Evolutionary conservation across 2,113 vertebrate species (phyloP).

Genomic region (Bubo blakistoni): DNA sequence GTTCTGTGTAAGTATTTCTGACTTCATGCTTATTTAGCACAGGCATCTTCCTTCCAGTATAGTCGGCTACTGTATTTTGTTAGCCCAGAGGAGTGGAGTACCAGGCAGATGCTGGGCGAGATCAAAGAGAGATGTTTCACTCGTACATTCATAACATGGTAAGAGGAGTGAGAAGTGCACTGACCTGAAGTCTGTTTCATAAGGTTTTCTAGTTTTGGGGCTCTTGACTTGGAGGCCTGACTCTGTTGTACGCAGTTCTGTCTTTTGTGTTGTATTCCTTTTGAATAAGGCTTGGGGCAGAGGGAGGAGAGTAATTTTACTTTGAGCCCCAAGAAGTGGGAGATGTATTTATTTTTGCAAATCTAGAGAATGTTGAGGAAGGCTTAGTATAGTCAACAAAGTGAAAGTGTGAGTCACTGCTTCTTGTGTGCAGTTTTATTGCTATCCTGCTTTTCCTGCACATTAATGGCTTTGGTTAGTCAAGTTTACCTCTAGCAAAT

Average conservation of each 20-base stretch:
- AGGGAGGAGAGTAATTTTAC: background rate
- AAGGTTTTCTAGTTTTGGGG: background rate
- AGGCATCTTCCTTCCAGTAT: background rate
- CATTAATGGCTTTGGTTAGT: background rate
- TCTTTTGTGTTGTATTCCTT: background rate
- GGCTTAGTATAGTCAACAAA: background rate
- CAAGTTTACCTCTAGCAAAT: background rate
- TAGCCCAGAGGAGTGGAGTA: background rate
- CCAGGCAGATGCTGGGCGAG: background rate
- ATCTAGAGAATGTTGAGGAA: background rate
- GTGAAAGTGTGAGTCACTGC: background rate
- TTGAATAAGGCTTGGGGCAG: background rate
- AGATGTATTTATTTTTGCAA: background rate
- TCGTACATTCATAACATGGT: background rate
- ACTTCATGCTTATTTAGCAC: accelerated
- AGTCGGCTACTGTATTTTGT: background rate
- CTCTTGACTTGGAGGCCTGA: background rate
- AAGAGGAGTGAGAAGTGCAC: background rate
- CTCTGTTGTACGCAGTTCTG: accelerated
- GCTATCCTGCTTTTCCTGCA: background rate
- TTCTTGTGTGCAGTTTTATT: background rate
- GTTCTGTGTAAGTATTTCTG: background rate
- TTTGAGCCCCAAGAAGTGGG: background rate
- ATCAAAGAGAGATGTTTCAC: background rate
- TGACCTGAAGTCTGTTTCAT: background rate